phyloP scores from a whole-genome alignment of 2,797 vertebrate species.

The Sebastes taczanowskii region DNA sequence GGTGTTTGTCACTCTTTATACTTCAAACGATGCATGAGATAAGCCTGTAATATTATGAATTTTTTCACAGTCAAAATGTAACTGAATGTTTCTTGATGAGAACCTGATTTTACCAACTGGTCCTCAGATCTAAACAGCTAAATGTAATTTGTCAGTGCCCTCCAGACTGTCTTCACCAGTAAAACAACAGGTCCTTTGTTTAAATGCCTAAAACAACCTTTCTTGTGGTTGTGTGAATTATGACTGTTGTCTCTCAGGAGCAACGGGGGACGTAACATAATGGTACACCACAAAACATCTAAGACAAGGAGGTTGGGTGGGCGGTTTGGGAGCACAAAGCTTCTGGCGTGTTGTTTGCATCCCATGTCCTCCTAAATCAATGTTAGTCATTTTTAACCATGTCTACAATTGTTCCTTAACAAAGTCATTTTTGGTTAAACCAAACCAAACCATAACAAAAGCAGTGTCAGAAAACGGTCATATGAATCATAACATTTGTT shows the following conservation, averaged over 20 bases:
- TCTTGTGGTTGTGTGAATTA: not conserved
- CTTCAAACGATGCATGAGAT: too few relatives aligned
- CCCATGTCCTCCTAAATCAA: not conserved
- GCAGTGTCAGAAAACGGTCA: not conserved
- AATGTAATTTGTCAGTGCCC: not conserved
- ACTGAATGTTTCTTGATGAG: not conserved
- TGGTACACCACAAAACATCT: not conserved
- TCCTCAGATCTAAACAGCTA: not conserved
- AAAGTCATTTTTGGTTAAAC: not conserved
- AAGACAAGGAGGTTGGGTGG: not conserved
- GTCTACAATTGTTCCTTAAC: not conserved
- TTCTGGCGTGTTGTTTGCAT: not conserved
- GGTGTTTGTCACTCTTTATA: too few relatives aligned
- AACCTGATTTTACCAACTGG: not conserved
- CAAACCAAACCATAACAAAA: not conserved
- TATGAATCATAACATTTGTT: not conserved
- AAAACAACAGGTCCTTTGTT: not conserved
- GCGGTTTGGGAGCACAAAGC: not conserved
- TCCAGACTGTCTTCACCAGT: not conserved
- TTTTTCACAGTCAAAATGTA: not conserved
- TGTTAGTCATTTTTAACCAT: not conserved
- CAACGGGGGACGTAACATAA: not conserved
- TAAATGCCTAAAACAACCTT: not conserved
- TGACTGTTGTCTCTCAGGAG: not conserved
- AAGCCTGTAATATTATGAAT: too few relatives aligned